A percentile compares a stretch with the other conserved stretches of the same genome.
These are phyloP conservation scores for Drosophila melanosoma DNA, from an alignment of 2,888 invertebrate genomes.

Conservation along the genomic window DNA sequence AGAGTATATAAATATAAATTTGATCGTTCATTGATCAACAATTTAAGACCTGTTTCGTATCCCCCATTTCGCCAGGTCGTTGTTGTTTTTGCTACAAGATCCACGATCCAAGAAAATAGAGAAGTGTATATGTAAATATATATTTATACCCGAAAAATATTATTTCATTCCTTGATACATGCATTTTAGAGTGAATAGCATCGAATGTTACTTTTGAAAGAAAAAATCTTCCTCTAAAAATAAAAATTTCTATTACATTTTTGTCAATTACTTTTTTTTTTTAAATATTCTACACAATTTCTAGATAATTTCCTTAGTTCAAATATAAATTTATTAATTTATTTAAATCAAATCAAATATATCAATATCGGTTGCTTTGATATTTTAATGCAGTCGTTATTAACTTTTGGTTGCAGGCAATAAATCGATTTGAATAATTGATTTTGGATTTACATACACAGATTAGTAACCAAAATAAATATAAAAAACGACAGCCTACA, in stretches of 20 bases:
- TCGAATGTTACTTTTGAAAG: background rate
- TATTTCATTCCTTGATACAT: slow-evolving; percentile 3
- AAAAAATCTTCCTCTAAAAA: background rate
- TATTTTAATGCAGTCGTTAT: slow-evolving; percentile 1
- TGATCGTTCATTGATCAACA: slow-evolving; percentile 47
- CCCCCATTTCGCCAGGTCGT: slow-evolving; percentile 92
- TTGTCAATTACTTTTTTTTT: background rate
- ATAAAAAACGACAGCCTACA: background rate
- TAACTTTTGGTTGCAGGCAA: slow-evolving; percentile 83
- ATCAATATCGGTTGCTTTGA: background rate
- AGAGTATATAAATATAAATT: slow-evolving; percentile 15
- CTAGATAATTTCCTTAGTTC: background rate
- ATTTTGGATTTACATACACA: background rate
- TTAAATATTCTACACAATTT: background rate
- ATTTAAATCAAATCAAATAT: background rate
- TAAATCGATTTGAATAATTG: background rate
- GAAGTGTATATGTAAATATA: slow-evolving; percentile 11
- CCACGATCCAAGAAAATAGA: slow-evolving; percentile 81
- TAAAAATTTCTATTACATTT: background rate
- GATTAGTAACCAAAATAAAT: background rate
- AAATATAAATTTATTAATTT: background rate
- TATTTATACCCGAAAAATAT: background rate
- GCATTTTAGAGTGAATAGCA: background rate
- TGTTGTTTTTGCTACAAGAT: slow-evolving; percentile 87
- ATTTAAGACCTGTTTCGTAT: slow-evolving; percentile 88